phyloP scores from a whole-genome alignment of 2,888 invertebrate species.

The Leptinotarsa peninsularis region DNA sequence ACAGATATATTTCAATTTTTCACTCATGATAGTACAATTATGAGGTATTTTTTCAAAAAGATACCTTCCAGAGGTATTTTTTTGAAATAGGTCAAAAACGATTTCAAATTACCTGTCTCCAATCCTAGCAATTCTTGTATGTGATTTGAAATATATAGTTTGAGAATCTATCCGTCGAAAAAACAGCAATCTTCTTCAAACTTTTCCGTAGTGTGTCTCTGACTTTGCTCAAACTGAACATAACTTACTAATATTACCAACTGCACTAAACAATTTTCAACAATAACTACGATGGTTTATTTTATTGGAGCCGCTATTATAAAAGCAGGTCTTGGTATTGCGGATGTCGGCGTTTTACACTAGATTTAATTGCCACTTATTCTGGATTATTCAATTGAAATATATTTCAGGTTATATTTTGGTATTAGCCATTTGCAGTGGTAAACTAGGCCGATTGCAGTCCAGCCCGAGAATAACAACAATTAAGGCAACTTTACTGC shows the following conservation, averaged over 20 bases:
- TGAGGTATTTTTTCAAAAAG: no score
- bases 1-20: no score
- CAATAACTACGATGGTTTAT: conserved; percentile 7
- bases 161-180: conserved; percentile 24
- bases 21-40: no score
- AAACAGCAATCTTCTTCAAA: conserved; percentile 33
- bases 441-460: neutral
- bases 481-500: neutral
- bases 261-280: neutral
- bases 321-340: neutral
- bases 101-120: neutral
- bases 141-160: conserved; percentile 40
- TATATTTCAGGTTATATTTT: conserved; percentile 7
- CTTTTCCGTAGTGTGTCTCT: conserved; percentile 30
- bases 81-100: no score
- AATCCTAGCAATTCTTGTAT: conserved; percentile 27
- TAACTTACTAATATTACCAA: conserved; percentile 7
- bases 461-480: neutral
- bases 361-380: conserved; percentile 4
- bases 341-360: conserved; percentile 10
- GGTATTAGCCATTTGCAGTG: neutral
- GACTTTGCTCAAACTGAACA: conserved; percentile 30
- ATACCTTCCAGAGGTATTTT: no score
- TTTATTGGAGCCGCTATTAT: conserved; percentile 14
- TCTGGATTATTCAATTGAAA: conserved; percentile 12